Evolutionary conservation across 2,113 vertebrate genomes (phyloP).

Genomic region (Eretmochelys imbricata): DNA sequence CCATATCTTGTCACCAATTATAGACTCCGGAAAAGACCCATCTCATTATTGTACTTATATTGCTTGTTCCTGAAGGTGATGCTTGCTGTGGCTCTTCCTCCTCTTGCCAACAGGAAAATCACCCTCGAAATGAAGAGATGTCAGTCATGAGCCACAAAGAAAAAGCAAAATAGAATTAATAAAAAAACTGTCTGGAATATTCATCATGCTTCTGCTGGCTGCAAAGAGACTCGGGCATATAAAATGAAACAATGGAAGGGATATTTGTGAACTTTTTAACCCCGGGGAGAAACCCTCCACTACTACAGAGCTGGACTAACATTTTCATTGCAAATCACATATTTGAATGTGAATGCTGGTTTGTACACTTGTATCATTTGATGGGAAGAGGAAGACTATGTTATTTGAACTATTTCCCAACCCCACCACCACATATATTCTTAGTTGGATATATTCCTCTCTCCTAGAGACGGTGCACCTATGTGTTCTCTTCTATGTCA

Average conservation of each 20-base stretch:
- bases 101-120: conserved; percentile 76
- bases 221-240: conserved; percentile 39
- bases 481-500: not conserved
- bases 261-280: conserved; percentile 4
- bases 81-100: conserved; percentile 70
- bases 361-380: not conserved
- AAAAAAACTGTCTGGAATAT: conserved; percentile 62
- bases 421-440: not conserved
- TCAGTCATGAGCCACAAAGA: conserved; percentile 71
- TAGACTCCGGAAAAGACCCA: conserved; percentile 77
- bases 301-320: not conserved
- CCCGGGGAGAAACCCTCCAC: not conserved
- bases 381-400: not conserved
- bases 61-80: conserved; percentile 76
- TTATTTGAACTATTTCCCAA: not conserved
- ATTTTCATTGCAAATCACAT: not conserved
- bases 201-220: conserved; percentile 52
- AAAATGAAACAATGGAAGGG: conserved; percentile 31
- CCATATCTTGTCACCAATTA: conserved; percentile 85
- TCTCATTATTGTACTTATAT: conserved; percentile 80
- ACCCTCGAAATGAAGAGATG: conserved; percentile 72
- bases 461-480: not conserved
- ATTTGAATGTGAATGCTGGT: not conserved
- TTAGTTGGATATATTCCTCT: not conserved
- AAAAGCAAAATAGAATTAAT: conserved; percentile 49